phyloP scores from a whole-genome alignment of 2,113 vertebrate genomes.

The Brachypodius melanocephalos region DNA sequence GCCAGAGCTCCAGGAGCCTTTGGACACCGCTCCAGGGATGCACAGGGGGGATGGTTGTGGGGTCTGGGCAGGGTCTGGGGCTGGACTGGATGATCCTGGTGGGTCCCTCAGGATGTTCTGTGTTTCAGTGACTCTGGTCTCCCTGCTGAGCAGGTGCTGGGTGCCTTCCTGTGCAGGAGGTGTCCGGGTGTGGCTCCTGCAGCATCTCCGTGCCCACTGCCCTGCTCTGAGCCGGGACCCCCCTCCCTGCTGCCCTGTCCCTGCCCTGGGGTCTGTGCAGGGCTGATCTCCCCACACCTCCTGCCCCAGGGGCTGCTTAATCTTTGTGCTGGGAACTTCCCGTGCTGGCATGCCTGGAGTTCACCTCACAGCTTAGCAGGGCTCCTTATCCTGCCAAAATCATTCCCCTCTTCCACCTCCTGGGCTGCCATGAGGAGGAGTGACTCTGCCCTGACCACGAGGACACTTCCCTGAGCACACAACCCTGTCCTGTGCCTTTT shows the following conservation, averaged over 20 bases:
- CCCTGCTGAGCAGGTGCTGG: neutral
- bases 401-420: neutral
- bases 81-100: accelerated
- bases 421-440: neutral
- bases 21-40: neutral
- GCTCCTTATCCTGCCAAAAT: neutral
- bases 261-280: neutral
- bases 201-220: neutral
- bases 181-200: neutral
- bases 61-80: neutral
- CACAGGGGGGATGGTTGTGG: neutral
- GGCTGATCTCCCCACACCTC: neutral
- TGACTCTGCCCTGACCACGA: neutral
- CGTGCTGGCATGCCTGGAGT: neutral
- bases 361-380: neutral
- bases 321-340: neutral
- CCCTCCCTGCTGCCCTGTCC: neutral
- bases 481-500: neutral
- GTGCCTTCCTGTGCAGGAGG: neutral
- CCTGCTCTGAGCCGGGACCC: neutral
- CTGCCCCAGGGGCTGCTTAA: neutral
- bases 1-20: neutral
- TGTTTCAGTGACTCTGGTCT: neutral
- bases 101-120: accelerated
- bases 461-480: too few species aligned